Percentiles rank a stretch among this genome's conserved stretches.
Conservation (phyloP, 2,888 invertebrate species). For the Plagiodera versicolora region DNA sequence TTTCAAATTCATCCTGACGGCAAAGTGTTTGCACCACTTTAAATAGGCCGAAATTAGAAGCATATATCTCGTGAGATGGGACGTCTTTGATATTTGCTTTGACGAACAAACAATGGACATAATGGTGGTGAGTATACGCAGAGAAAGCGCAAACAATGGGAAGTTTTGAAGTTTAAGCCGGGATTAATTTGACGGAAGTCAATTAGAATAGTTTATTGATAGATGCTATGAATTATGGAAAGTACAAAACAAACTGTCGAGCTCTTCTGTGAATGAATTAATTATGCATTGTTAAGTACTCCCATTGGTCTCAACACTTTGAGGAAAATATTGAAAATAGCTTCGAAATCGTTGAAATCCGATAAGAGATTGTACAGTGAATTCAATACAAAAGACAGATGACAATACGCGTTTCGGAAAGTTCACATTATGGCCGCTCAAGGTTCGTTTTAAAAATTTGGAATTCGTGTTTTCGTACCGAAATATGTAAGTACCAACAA, state of each 20-base stretch:
- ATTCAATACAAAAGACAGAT: no score
- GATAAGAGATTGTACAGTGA: no score
- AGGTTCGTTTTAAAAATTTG: no score
- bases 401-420: no score
- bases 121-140: slow-evolving; percentile 3
- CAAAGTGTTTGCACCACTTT: slow-evolving; percentile 15
- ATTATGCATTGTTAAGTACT: no score
- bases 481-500: no score
- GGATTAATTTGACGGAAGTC: background rate
- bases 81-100: slow-evolving; percentile 21
- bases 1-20: slow-evolving; percentile 8
- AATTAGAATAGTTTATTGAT: background rate
- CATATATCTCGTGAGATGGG: slow-evolving; percentile 25
- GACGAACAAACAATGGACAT: slow-evolving; percentile 20
- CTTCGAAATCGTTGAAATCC: no score
- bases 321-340: no score
- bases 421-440: no score
- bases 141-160: background rate
- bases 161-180: background rate
- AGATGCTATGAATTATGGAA: background rate
- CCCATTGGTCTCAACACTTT: no score
- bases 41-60: slow-evolving; percentile 24
- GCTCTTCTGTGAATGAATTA: background rate
- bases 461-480: no score
- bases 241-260: background rate